Conservation (phyloP, 2,888 invertebrate genomes). For the Aleiodes alternator region DNA sequence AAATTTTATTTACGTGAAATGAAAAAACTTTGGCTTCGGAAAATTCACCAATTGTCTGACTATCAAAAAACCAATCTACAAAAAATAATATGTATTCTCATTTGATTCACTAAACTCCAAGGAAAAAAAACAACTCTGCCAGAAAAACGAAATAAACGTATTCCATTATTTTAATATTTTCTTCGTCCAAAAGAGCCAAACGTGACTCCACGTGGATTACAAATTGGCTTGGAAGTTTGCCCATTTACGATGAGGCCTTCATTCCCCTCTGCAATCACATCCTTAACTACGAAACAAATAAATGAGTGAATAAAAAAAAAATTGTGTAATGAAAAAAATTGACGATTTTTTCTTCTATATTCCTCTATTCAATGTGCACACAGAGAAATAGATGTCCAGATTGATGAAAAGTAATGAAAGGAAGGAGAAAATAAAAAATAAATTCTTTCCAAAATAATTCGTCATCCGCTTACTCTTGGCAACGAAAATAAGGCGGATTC, state of each 20-base stretch:
- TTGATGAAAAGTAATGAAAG: not conserved
- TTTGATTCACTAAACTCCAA: not conserved
- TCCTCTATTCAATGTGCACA: no score
- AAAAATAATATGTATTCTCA: no score
- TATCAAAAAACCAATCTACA: no score
- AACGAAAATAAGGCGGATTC: no score
- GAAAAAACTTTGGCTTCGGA: no score
- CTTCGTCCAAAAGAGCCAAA: slow-evolving; percentile 25
- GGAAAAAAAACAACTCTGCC: not conserved
- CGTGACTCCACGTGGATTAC: slow-evolving; percentile 25
- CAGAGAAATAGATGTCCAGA: not conserved
- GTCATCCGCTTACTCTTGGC: no score
- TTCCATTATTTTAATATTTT: slow-evolving; percentile 30
- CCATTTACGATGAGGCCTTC: slow-evolving; percentile 45
- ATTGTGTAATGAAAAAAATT: not conserved
- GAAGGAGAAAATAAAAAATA: no score
- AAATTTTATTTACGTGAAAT: no score
- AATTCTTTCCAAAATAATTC: no score
- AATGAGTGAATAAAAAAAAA: not conserved
- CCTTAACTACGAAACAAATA: not conserved
- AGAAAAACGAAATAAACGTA: slow-evolving; percentile 1
- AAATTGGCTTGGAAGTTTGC: slow-evolving; percentile 51
- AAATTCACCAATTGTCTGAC: no score
- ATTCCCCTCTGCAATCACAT: slow-evolving; percentile 38
- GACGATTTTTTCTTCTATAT: no score